Conservation (phyloP, 1,140 invertebrate species). For the Nephila pilipes region DNA sequence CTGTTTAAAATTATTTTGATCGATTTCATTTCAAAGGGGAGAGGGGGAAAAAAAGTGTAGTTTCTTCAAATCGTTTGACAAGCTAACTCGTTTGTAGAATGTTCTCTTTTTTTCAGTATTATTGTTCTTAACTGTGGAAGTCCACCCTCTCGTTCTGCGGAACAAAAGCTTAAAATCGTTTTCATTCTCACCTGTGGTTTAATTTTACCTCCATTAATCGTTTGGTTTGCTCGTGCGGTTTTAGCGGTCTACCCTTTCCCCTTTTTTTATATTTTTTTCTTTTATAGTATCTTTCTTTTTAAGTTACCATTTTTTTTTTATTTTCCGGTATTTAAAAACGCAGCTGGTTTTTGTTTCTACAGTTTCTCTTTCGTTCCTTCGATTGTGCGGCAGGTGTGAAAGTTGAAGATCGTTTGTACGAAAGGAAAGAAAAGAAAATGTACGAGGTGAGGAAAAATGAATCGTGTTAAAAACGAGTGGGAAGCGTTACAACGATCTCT, state of each 20-base stretch:
- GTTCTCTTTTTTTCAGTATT: not conserved
- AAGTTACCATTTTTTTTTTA: not conserved
- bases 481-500: too few species aligned
- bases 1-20: conserved; percentile 27
- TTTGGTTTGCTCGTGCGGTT: conserved; percentile 12
- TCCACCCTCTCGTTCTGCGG: not conserved
- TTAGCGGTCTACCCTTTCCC: conserved; percentile 2
- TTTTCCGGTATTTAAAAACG: conserved; percentile 10
- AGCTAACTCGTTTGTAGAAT: not conserved
- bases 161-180: conserved; percentile 7
- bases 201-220: not conserved
- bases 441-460: not conserved
- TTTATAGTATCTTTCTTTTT: not conserved
- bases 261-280: not conserved
- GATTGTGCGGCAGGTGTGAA: not conserved
- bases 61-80: not conserved
- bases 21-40: not conserved
- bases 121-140: not conserved
- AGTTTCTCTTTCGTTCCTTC: not conserved
- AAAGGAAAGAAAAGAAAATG: not conserved
- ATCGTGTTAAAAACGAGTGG: not conserved
- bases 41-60: not conserved
- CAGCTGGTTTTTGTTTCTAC: conserved; percentile 23
- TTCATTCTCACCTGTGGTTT: conserved; percentile 53
- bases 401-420: not conserved